Evolutionary conservation across 1,140 invertebrate species (phyloP).

Genomic region (Leguminivora glycinivorella): DNA sequence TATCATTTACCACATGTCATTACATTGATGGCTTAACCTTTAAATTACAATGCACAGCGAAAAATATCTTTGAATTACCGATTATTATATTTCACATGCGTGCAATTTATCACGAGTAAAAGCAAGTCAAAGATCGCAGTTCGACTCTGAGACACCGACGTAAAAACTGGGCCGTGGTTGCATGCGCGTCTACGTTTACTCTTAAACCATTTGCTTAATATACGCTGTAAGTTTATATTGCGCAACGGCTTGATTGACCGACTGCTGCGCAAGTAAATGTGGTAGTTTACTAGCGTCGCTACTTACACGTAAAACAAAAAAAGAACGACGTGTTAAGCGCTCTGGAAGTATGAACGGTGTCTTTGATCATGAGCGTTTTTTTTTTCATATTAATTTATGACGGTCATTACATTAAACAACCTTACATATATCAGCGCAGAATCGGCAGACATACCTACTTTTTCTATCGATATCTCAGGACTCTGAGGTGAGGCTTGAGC

Average conservation of each 20-base stretch:
- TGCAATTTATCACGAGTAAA: conserved; percentile 5
- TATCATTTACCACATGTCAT: background rate
- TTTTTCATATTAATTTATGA: too few species aligned
- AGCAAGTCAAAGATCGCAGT: conserved; percentile 31
- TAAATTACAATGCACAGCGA: background rate
- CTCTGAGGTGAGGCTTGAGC: too few species aligned
- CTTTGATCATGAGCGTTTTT: too few species aligned
- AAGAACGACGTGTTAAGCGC: background rate
- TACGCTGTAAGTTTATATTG: conserved; percentile 3
- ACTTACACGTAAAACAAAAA: conserved; percentile 7
- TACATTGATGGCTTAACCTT: background rate
- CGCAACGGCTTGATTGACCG: conserved; percentile 19
- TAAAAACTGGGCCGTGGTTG: conserved; percentile 30
- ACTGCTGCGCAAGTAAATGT: conserved; percentile 7
- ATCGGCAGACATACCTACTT: too few species aligned
- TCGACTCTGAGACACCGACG: conserved; percentile 29
- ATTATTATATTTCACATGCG: conserved; percentile 1
- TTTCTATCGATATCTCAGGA: too few species aligned
- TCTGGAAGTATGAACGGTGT: background rate
- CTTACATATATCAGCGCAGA: too few species aligned
- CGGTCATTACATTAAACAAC: too few species aligned
- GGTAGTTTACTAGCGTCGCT: conserved; percentile 16
- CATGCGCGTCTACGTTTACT: conserved; percentile 19
- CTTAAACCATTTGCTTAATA: conserved; percentile 23
- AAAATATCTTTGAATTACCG: conserved; percentile 1